Percentiles rank a stretch among this genome's conserved stretches.
Evolutionary conservation across 35 echinoderm and acorn worm genomes (phyloP).

Genomic region (Lytechinus variegatus): DNA sequence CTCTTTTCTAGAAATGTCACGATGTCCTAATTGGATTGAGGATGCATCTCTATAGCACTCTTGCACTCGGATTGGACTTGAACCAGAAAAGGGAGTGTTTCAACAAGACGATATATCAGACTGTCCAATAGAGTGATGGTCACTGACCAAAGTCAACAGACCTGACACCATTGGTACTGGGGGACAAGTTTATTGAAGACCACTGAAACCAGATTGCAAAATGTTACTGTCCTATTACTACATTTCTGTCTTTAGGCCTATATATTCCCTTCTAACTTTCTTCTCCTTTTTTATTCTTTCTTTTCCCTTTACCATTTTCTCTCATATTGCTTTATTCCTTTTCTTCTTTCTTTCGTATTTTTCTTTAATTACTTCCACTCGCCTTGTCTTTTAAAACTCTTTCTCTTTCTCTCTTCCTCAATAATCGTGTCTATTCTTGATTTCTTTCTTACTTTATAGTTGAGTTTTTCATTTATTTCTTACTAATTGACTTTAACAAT

Average conservation of each 20-base stretch:
- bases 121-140: background rate
- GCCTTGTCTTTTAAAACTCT: no score
- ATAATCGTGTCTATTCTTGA: no score
- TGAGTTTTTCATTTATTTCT: no score
- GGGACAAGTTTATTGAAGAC: background rate
- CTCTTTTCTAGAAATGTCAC: slow-evolving; percentile 17
- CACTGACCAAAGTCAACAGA: background rate
- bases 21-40: slow-evolving; percentile 18
- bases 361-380: no score
- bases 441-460: no score
- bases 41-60: background rate
- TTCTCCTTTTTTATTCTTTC: background rate
- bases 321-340: no score
- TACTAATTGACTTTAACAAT: no score
- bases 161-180: background rate
- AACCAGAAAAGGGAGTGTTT: background rate
- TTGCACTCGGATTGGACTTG: background rate
- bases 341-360: no score
- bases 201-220: background rate
- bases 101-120: background rate
- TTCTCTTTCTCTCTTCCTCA: no score
- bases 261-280: no score
- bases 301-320: no score
- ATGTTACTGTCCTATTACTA: no score
- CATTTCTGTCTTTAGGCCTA: background rate